Percentiles rank a stretch among this genome's conserved stretches.
Evolutionary conservation across 1,140 invertebrate species (phyloP).

Genomic region (Zelostemma sp.): DNA sequence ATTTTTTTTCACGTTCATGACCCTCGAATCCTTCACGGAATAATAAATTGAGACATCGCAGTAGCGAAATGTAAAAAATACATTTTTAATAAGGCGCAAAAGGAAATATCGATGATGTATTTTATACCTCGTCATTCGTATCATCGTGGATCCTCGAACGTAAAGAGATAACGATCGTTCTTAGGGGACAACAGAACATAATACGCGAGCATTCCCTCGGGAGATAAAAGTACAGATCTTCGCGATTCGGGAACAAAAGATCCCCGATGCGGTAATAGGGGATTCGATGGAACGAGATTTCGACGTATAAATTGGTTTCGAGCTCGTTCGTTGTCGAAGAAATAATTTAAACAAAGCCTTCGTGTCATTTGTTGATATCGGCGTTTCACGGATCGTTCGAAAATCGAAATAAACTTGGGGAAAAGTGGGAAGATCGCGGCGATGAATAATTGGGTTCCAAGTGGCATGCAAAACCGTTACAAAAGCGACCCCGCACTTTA

Average conservation of each 20-base stretch:
- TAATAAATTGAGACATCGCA: too few relatives aligned
- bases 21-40: too few relatives aligned
- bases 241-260: slow-evolving; percentile 47
- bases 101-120: slow-evolving; percentile 16
- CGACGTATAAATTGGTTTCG: slow-evolving; percentile 41
- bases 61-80: too few relatives aligned
- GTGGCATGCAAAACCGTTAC: slow-evolving; percentile 11
- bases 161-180: slow-evolving; percentile 64
- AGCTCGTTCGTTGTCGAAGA: slow-evolving; percentile 31
- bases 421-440: too few relatives aligned
- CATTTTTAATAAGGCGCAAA: too few relatives aligned
- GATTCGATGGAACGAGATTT: slow-evolving; percentile 36
- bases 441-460: slow-evolving; percentile 14
- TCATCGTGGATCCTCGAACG: slow-evolving; percentile 39
- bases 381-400: too few relatives aligned
- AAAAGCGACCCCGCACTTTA: slow-evolving; percentile 11
- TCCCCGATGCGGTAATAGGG: slow-evolving; percentile 34
- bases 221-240: slow-evolving; percentile 47
- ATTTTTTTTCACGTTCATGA: too few relatives aligned
- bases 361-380: too few relatives aligned
- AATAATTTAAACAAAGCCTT: slow-evolving; percentile 23
- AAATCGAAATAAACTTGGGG: too few relatives aligned
- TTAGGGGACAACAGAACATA: slow-evolving; percentile 55
- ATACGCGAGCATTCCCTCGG: slow-evolving; percentile 59
- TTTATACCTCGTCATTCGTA: slow-evolving; percentile 43